Evolutionary conservation across 2,113 vertebrate genomes (phyloP), one percentile per base, ranked within the genome.

Genomic region (Ameiurus melas): DNA sequence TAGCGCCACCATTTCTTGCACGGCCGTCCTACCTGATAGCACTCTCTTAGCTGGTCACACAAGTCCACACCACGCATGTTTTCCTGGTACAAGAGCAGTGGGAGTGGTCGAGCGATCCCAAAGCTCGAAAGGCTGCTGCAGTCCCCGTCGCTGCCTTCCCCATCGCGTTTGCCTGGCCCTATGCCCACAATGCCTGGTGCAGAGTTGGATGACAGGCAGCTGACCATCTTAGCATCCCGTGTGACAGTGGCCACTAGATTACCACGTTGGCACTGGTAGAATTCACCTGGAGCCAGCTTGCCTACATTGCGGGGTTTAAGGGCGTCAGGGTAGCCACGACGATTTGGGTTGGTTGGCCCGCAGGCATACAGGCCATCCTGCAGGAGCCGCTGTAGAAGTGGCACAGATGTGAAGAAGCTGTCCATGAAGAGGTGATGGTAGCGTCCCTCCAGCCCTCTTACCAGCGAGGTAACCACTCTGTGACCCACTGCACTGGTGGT

Each of bases 1-100:
- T 95, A 96, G 91, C 95, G 95, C 96, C 96, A 96, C 95, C 95
- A 96, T 92, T 96, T 96, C 90, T 96, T 96, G 62, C 95, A 95
- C 0, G 96, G 95, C 87, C 96, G 90, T 62, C 96, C 96, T 0
- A 96, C 96, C 91, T 95, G 95, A 92, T 96, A 96, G 93, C 95
- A 96, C 58, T 96, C 95, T 78, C 96, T 93, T 86, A 96, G 94
- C 93, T 95, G 96, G 93, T 96, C 95, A 0, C 94, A 96, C 81
- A 96, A 92, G 90, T 96, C 95, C 53, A 96, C 96, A 0, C 96
- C 96, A 64, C 93, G 94, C 96, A 96, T 96, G 93, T 96, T 96
- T 93, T 96, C 95, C 91, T 96, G 96, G 91, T 96, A 96, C 86
- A 96, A 57, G 82, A 96, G 93, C 92, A 96, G 57, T 27, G 96